phyloP scores from a whole-genome alignment of 2,113 vertebrate species.

The Pseudorhombus dupliciocellatus region DNA sequence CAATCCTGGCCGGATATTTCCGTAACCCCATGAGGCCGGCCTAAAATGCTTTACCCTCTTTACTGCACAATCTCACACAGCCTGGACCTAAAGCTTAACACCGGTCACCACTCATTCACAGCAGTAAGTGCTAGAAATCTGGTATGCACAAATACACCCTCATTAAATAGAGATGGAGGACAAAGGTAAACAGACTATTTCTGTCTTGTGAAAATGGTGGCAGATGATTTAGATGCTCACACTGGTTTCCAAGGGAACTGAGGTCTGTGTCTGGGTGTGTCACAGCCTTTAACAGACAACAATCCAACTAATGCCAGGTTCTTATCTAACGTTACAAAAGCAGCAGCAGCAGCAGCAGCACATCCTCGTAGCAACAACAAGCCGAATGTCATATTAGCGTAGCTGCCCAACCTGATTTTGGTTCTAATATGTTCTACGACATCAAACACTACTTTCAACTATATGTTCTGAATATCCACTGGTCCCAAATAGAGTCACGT shows the following conservation, averaged over 20 bases:
- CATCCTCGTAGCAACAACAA: background rate
- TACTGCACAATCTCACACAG: background rate
- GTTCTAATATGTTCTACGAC: background rate
- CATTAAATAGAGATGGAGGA: conserved; percentile 34
- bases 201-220: conserved; percentile 69
- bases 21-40: conserved; percentile 12
- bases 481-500: background rate
- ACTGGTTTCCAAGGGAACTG: conserved; percentile 80
- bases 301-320: background rate
- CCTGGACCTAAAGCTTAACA: background rate
- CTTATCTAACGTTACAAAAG: background rate
- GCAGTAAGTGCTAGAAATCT: background rate
- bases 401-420: background rate
- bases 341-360: background rate
- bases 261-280: conserved; percentile 36
- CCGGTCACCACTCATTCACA: background rate
- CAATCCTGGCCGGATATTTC: conserved; percentile 1
- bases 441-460: no score
- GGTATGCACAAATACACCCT: conserved; percentile 20
- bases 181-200: conserved; percentile 52
- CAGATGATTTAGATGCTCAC: conserved; percentile 55
- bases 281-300: conserved; percentile 23
- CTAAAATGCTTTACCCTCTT: conserved; percentile 5
- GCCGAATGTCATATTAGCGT: background rate
- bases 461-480: no score